Evolutionary conservation across 2,113 vertebrate species (phyloP).

Genomic region (Anolis sagrei): DNA sequence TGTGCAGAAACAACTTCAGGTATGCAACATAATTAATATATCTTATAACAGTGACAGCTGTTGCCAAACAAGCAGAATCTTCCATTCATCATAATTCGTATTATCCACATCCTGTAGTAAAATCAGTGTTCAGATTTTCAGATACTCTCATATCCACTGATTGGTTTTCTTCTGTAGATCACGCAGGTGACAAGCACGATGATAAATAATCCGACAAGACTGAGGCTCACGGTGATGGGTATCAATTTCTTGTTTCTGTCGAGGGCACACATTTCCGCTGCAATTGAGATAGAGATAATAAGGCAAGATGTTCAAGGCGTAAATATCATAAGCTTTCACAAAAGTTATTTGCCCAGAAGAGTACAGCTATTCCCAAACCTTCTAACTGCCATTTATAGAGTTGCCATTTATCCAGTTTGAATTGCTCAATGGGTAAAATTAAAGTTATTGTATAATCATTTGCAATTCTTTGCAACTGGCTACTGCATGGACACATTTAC

Average conservation of each 20-base stretch:
- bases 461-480: background rate
- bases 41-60: background rate
- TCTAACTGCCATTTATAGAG: background rate
- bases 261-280: slow-evolving; percentile 86
- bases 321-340: background rate
- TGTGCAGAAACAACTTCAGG: slow-evolving; percentile 33
- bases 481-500: no score
- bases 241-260: slow-evolving; percentile 79
- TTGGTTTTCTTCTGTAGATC: slow-evolving; percentile 77
- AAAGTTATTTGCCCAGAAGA: background rate
- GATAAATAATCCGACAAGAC: slow-evolving; percentile 75
- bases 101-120: slow-evolving; percentile 1
- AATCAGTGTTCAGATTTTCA: slow-evolving; percentile 51
- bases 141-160: slow-evolving; percentile 78
- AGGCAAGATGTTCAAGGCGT: background rate
- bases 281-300: slow-evolving; percentile 64
- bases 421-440: background rate
- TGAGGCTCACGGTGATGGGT: slow-evolving; percentile 76
- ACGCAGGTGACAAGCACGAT: slow-evolving; percentile 76
- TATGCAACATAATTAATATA: background rate
- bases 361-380: background rate
- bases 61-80: slow-evolving; percentile 14
- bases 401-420: background rate
- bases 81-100: slow-evolving; percentile 26
- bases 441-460: background rate